phyloP scores from a whole-genome alignment of 2,888 invertebrate species.

The Hoplodrina blanda region DNA sequence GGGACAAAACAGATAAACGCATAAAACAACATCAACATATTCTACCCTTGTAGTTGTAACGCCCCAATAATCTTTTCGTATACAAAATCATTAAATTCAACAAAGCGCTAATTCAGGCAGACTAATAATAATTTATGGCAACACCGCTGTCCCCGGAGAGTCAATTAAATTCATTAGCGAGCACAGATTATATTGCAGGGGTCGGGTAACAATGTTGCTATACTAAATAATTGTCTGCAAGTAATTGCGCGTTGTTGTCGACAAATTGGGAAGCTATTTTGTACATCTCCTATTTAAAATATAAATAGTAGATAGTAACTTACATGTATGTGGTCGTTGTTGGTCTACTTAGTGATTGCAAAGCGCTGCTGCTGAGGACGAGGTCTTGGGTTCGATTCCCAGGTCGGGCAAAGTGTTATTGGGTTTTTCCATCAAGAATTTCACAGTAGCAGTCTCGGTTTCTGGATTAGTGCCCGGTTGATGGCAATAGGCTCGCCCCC shows the following conservation, averaged over 20 bases:
- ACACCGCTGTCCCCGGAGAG: constrained; percentile 62
- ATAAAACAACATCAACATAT: background rate
- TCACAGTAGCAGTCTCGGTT: no score
- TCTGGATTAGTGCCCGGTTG: no score
- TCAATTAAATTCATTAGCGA: constrained; percentile 71
- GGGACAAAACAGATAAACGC: background rate
- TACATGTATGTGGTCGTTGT: no score
- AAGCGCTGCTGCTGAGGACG: no score
- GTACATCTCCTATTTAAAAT: constrained; percentile 18
- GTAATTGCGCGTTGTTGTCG: constrained; percentile 49
- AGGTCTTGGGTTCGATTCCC: no score
- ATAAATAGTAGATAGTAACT: no score
- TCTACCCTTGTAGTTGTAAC: background rate
- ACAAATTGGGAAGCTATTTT: constrained; percentile 52
- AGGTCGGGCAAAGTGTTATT: no score
- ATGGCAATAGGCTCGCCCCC: no score
- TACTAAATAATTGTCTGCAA: constrained; percentile 60
- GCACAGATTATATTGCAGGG: constrained; percentile 55
- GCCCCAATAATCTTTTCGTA: constrained; percentile 9
- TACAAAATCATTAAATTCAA: constrained; percentile 32
- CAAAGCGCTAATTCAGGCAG: constrained; percentile 45
- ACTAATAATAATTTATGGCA: constrained; percentile 62
- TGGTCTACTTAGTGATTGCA: no score
- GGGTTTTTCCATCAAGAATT: no score
- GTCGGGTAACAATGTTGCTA: constrained; percentile 63